Conservation (phyloP, 2,888 invertebrate species). For the Erynnis tages region DNA sequence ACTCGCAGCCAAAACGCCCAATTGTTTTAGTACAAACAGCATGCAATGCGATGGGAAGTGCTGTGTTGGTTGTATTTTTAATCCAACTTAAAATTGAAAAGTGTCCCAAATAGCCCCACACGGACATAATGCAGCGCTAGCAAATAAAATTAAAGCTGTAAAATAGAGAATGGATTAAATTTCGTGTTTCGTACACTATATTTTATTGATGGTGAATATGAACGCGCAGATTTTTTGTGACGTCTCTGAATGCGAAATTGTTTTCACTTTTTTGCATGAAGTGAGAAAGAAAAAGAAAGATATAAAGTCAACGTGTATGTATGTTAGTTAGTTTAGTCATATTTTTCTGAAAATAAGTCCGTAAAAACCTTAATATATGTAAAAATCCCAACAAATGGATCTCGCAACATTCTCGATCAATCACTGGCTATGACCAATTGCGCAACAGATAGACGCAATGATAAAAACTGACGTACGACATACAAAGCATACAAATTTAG, state of each 20-base stretch:
- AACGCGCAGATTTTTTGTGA: not conserved
- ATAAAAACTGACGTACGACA: conserved; percentile 42
- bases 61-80: conserved; percentile 24
- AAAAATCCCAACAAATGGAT: not conserved
- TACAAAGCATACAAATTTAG: conserved; percentile 47
- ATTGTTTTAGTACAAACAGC: conserved; percentile 5
- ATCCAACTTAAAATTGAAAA: conserved; percentile 28
- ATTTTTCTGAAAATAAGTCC: too few relatives aligned
- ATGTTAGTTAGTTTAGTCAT: too few relatives aligned
- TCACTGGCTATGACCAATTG: conserved; percentile 39
- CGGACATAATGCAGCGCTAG: conserved; percentile 18
- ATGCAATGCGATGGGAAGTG: conserved; percentile 10
- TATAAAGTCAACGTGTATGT: too few relatives aligned
- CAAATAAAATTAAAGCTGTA: conserved; percentile 22
- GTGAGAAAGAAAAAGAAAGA: too few relatives aligned
- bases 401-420: conserved; percentile 33
- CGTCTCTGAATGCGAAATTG: too few relatives aligned
- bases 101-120: conserved; percentile 24
- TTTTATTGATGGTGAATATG: conserved; percentile 12
- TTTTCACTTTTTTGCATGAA: too few relatives aligned
- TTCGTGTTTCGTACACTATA: conserved; percentile 14
- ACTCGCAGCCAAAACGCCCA: not conserved
- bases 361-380: too few relatives aligned
- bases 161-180: conserved; percentile 18
- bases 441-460: conserved; percentile 33